Evolutionary conservation across 2,113 vertebrate species (phyloP), one percentile per base, ranked within the genome.

Genomic region (Lepus timidus): DNA sequence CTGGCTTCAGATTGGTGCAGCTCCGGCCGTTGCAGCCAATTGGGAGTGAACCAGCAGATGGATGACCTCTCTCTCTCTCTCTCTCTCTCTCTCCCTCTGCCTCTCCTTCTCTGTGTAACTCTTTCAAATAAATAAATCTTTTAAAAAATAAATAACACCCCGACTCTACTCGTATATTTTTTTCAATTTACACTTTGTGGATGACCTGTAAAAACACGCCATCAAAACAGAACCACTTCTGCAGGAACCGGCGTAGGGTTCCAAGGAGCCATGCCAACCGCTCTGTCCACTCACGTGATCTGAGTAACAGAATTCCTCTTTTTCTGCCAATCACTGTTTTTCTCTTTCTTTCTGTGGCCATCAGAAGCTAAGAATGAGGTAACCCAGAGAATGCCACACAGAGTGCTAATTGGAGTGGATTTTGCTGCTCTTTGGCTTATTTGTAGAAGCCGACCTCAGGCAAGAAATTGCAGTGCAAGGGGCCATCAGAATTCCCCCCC

Each of bases 241-340:
- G 44, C 14, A 16, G 71, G 49, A 71, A 79, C 33, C 83, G 71
- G 74, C 49, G 70, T 79, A 83, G 67, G 84, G 93, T 95, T 96
- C 93, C 93, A 80, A 70, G 85, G 71, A 78, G 90, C 75, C 17
- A 39, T 84, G 70, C 84, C 86, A 91, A 95, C 87, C 84, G 14
- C 80, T 55, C 68, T 29, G n/a, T 23, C 31, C n/a, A 68, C 65
- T 70, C 2, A 4, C 36, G n/a, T 55, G 12, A 25, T 31, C 52
- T 67, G 23, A 90, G 52, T 44, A 52, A 51, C 27, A 52, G 58
- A 74, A 82, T 49, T 49, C 49, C 49, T 68, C 44, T 29, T 65
- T 83, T 27, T 87, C 84, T 67, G n/a, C 33, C 88, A 33, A 7
- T 64, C 75, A 52, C 23, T 20, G 17, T 5, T 5, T 31, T n/a